Evolutionary conservation across 2,888 invertebrate species (phyloP).

Genomic region (Quadroppia sp.): DNA sequence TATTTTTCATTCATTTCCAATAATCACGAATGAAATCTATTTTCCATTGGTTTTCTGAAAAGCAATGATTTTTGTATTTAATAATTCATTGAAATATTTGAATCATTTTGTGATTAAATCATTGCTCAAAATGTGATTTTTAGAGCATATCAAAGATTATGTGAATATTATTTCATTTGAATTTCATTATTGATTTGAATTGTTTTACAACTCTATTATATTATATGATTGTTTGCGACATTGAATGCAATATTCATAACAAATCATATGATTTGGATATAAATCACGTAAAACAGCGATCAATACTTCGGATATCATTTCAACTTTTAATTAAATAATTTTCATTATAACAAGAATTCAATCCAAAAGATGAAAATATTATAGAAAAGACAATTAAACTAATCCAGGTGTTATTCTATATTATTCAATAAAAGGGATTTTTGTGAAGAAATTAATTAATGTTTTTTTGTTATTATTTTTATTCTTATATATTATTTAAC

Average conservation of each 20-base stretch:
- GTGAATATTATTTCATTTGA: no score
- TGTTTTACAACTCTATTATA: background rate
- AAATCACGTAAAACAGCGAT: constrained; percentile 9
- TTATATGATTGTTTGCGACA: background rate
- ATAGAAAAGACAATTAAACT: no score
- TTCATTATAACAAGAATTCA: background rate
- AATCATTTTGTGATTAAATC: background rate
- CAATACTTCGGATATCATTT: background rate
- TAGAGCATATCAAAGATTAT: no score
- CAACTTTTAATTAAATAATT: no score
- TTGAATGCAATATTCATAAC: background rate
- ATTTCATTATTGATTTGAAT: no score
- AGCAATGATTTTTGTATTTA: background rate
- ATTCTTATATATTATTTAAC: no score
- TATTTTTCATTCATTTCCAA: background rate
- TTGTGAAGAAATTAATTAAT: no score
- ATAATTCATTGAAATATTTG: background rate
- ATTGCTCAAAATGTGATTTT: background rate
- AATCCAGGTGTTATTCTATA: no score
- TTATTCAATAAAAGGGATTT: no score
- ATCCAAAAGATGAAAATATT: no score
- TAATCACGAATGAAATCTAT: no score
- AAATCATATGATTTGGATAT: background rate
- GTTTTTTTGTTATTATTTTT: no score
- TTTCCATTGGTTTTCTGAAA: background rate